phyloP scores from a whole-genome alignment of 2,797 vertebrate species.

The Ptychobarbus kaznakovi region DNA sequence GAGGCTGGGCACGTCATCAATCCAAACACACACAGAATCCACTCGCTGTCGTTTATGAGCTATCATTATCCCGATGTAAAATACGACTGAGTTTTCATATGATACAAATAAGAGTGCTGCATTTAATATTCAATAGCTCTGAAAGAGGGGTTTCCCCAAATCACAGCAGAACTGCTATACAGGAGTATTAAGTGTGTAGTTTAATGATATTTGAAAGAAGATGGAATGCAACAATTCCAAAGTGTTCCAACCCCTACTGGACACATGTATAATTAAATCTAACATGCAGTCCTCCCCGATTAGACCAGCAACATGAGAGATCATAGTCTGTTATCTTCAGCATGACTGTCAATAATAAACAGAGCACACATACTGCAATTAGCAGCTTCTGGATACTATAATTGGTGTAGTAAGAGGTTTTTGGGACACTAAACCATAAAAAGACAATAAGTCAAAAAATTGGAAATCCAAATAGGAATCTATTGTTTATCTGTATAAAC shows the following conservation, averaged over 20 bases:
- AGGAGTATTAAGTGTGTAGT: not conserved
- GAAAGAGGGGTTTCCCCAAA: constrained; percentile 34
- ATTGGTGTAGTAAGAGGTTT: not conserved
- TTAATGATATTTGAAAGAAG: not conserved
- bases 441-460: not conserved
- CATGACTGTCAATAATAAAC: constrained; percentile 14
- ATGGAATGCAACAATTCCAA: not conserved
- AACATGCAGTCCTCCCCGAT: not conserved
- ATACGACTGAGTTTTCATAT: constrained; percentile 16
- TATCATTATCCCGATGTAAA: constrained; percentile 31
- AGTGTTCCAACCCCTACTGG: not conserved
- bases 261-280: constrained; percentile 18
- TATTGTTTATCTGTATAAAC: not conserved
- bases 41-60: constrained; percentile 22
- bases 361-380: constrained; percentile 10
- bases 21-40: constrained; percentile 43
- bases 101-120: constrained; percentile 1
- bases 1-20: constrained; percentile 47
- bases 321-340: constrained; percentile 2
- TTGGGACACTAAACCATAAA: not conserved
- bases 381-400: not conserved
- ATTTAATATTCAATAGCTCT: constrained; percentile 14
- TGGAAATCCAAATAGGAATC: not conserved
- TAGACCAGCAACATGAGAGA: constrained; percentile 1
- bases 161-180: not conserved